Conservation (phyloP, 2,113 vertebrate species). For the Bolborhynchus lineola region DNA sequence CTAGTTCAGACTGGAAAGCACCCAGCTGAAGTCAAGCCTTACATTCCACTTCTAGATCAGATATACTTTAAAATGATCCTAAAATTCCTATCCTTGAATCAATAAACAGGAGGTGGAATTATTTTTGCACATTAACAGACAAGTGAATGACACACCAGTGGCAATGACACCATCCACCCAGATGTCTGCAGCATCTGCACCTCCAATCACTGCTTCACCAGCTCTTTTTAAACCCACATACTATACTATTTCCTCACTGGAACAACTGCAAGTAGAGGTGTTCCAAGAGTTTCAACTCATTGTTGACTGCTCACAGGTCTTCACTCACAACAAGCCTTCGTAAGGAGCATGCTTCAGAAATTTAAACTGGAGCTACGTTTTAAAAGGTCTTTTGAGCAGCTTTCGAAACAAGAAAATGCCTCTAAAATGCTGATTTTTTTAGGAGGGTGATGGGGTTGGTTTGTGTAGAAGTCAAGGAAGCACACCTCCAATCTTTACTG, state of each 20-base stretch:
- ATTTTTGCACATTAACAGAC: background rate
- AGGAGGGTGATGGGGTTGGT: background rate
- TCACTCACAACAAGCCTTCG: background rate
- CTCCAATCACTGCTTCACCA: background rate
- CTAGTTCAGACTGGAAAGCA: slow-evolving; percentile 47
- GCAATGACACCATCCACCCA: background rate
- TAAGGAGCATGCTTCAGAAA: background rate
- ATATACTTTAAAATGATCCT: slow-evolving; percentile 22
- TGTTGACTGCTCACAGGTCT: background rate
- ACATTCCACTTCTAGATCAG: slow-evolving; percentile 14
- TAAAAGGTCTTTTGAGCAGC: background rate
- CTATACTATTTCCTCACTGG: background rate
- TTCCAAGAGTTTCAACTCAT: slow-evolving; percentile 8
- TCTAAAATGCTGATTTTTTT: background rate
- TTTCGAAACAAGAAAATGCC: background rate
- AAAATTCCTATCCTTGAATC: background rate
- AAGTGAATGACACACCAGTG: background rate
- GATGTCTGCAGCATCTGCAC: slow-evolving; percentile 27
- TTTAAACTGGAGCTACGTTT: background rate
- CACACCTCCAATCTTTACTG: slow-evolving; percentile 96
- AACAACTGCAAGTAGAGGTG: background rate
- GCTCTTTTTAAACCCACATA: background rate
- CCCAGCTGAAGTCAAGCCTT: slow-evolving; percentile 37
- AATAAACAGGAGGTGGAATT: background rate
- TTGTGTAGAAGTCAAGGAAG: background rate